Evolutionary conservation across 1,140 invertebrate genomes (phyloP).

Genomic region (Reticulitermes speratus): DNA sequence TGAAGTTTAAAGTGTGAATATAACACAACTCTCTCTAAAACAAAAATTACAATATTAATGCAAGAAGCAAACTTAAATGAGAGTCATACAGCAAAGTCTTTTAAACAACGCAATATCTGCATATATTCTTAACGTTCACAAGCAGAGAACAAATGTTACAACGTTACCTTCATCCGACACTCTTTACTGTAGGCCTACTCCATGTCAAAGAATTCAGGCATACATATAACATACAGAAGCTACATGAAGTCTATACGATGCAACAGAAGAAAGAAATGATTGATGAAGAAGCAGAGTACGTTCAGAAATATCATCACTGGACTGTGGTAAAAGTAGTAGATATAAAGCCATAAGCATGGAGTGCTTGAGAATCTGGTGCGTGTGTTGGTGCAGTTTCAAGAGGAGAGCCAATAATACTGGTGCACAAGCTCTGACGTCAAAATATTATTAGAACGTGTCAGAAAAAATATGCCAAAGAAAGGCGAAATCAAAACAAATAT

Average conservation of each 20-base stretch:
- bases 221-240: neutral
- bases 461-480: neutral
- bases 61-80: neutral
- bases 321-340: neutral
- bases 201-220: neutral
- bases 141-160: neutral
- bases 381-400: neutral
- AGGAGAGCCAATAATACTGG: neutral
- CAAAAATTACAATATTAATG: neutral
- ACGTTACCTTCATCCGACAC: neutral
- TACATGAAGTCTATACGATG: neutral
- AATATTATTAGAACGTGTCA: neutral
- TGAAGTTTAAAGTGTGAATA: too few relatives aligned
- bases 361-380: neutral
- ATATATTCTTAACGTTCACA: neutral
- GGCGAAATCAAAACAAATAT: neutral
- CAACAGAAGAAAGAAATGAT: neutral
- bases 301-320: neutral
- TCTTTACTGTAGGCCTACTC: neutral
- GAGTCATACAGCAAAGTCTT: too few relatives aligned
- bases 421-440: constrained; percentile 1
- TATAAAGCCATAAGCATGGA: neutral
- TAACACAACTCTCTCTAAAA: neutral
- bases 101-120: neutral
- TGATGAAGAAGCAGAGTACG: neutral